Conservation (phyloP, 2,113 vertebrate species). For the Ciconia stormi region DNA sequence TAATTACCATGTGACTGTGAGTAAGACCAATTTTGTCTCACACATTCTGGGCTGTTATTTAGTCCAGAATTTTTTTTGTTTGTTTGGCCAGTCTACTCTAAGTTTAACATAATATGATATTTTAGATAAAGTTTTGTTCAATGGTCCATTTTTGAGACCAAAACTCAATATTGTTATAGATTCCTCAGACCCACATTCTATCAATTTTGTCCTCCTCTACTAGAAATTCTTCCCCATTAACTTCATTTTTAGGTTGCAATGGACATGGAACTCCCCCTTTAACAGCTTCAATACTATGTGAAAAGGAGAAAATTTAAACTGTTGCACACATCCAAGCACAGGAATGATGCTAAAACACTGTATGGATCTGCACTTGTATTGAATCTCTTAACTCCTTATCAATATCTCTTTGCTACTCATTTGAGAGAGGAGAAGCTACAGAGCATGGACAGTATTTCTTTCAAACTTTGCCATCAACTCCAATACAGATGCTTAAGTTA, state of each 20-base stretch:
- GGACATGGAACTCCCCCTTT: neutral
- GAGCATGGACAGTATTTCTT: neutral
- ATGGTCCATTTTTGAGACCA: neutral
- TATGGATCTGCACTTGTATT: neutral
- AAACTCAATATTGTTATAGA: neutral
- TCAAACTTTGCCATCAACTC: neutral
- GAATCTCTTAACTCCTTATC: neutral
- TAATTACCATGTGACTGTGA: neutral
- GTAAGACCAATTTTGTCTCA: neutral
- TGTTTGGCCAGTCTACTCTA: neutral
- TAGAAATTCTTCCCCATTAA: neutral
- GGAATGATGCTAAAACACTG: neutral
- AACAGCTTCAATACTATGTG: neutral
- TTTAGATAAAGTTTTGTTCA: neutral
- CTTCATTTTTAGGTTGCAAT: neutral
- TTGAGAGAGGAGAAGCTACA: neutral
- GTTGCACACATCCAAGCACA: neutral
- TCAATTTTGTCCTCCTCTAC: neutral
- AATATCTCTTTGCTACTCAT: neutral
- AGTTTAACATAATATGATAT: neutral
- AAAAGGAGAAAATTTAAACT: neutral
- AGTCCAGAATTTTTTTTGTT: neutral
- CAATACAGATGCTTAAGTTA: neutral
- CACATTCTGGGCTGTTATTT: neutral
- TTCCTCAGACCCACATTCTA: neutral